Evolutionary conservation across 2,113 vertebrate species (phyloP).

Genomic region (Alligator sinensis): DNA sequence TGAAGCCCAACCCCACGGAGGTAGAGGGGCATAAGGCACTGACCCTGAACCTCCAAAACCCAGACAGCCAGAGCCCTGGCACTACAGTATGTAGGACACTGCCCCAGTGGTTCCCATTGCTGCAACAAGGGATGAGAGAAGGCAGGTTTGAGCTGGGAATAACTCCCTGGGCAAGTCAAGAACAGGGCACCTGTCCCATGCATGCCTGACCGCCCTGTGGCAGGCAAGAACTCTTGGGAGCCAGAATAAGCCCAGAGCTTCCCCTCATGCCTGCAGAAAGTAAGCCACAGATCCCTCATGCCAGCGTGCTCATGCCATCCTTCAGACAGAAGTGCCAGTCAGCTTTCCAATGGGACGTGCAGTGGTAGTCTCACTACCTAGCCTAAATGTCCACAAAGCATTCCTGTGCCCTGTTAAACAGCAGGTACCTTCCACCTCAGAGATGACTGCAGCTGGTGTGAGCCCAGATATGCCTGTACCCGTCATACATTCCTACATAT

Average conservation of each 20-base stretch:
- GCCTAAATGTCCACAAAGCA: not conserved
- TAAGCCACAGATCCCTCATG: not conserved
- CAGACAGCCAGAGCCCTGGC: not conserved
- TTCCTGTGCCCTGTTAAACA: not conserved
- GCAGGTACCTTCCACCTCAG: not conserved
- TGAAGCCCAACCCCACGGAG: not conserved
- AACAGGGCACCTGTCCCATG: not conserved
- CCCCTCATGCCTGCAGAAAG: not conserved
- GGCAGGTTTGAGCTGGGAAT: not conserved
- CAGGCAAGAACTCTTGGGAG: not conserved
- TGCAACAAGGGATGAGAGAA: not conserved
- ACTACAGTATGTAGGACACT: not conserved
- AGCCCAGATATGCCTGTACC: not conserved
- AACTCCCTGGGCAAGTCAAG: not conserved
- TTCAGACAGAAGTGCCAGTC: not conserved
- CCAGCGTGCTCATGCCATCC: not conserved
- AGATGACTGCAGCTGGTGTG: not conserved
- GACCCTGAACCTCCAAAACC: not conserved
- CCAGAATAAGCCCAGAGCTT: not conserved
- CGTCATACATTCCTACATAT: not conserved
- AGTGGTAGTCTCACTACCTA: not conserved
- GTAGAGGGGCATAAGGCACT: not conserved
- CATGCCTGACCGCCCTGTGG: not conserved
- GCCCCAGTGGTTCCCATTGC: not conserved
- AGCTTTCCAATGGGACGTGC: not conserved